A percentile compares a stretch with the other conserved stretches of the same genome.
These are phyloP conservation scores for Microplitis mediator DNA, from an alignment of 1,140 invertebrate species.

Conservation along the genomic window DNA sequence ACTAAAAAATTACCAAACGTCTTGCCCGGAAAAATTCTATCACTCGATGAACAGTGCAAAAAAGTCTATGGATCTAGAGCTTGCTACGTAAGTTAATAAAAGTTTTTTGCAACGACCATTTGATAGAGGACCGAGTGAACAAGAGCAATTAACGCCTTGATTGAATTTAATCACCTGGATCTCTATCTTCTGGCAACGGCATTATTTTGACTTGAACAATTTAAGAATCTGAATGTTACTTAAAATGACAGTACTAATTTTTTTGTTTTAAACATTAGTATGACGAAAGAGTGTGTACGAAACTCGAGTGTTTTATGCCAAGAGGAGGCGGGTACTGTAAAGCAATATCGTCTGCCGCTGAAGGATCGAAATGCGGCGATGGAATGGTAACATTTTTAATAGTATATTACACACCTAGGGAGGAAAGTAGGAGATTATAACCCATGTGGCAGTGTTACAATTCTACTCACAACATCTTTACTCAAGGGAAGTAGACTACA, in stretches of 20 bases:
- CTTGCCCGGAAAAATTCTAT: constrained; percentile 81
- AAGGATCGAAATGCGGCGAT: constrained; percentile 89
- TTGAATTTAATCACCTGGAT: no score
- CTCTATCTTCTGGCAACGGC: no score
- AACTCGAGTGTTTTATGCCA: constrained; percentile 36
- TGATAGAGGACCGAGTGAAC: neutral
- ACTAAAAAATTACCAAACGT: constrained; percentile 78
- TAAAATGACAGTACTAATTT: no score
- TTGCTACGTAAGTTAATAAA: constrained; percentile 70
- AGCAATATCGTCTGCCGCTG: constrained; percentile 85
- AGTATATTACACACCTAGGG: no score
- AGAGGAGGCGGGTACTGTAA: constrained; percentile 75
- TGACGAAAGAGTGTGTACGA: constrained; percentile 35
- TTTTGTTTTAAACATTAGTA: constrained; percentile 31
- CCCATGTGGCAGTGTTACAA: no score
- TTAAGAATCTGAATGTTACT: neutral
- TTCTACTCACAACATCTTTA: no score
- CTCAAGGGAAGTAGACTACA: no score
- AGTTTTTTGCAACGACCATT: constrained; percentile 10
- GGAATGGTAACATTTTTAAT: constrained; percentile 69
- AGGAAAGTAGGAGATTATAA: no score
- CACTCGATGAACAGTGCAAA: constrained; percentile 86
- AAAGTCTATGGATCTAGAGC: constrained; percentile 83
- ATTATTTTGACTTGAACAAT: neutral
- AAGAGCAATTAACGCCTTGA: no score